Evolutionary conservation across 2,113 vertebrate species (phyloP).

Genomic region (Solea solea): DNA sequence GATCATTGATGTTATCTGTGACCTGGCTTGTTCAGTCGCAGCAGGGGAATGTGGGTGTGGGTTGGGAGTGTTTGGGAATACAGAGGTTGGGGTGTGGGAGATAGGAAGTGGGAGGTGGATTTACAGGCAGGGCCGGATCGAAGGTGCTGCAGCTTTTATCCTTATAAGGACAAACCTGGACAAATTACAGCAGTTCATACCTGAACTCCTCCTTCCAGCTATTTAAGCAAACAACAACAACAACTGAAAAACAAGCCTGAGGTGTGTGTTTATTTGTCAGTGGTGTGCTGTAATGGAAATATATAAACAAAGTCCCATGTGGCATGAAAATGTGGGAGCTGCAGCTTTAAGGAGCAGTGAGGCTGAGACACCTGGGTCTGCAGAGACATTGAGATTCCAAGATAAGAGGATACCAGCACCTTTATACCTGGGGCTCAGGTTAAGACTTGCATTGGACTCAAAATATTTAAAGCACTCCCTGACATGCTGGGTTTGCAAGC

Average conservation of each 20-base stretch:
- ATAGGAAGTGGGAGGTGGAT: constrained; percentile 54
- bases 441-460: constrained; percentile 61
- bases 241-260: background rate
- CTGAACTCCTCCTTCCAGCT: constrained; percentile 58
- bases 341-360: background rate
- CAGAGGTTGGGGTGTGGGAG: constrained; percentile 52
- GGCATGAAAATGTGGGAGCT: background rate
- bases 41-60: constrained; percentile 62
- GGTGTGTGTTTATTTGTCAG: background rate
- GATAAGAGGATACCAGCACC: constrained; percentile 47
- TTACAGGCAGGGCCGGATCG: constrained; percentile 31
- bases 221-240: background rate
- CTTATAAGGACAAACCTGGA: constrained; percentile 74
- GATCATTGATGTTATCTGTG: constrained; percentile 44
- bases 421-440: constrained; percentile 55
- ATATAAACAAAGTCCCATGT: background rate
- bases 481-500: constrained; percentile 25
- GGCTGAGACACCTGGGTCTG: constrained; percentile 52
- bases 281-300: background rate
- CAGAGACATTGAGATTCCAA: constrained; percentile 45
- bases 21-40: constrained; percentile 43
- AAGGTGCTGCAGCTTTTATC: constrained; percentile 56
- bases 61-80: constrained; percentile 48
- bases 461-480: constrained; percentile 57
- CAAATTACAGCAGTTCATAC: constrained; percentile 54